Conservation (phyloP, 2,797 vertebrate species). For the Chiloscyllium punctatum region DNA sequence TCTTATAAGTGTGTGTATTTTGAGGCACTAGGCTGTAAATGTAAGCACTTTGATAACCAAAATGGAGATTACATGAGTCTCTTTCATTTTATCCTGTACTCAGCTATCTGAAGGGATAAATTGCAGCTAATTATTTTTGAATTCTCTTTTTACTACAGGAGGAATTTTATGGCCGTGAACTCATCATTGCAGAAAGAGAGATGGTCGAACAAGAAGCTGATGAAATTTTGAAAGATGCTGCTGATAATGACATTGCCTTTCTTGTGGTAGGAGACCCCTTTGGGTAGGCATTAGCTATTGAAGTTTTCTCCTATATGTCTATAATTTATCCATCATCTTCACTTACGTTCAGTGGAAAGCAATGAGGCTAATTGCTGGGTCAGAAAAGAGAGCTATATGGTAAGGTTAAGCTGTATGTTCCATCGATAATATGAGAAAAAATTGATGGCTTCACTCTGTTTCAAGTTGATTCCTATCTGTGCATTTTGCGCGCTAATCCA, state of each 20-base stretch:
- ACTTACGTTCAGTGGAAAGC: background rate
- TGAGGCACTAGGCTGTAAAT: background rate
- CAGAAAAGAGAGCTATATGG: background rate
- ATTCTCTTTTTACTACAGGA: constrained; percentile 61
- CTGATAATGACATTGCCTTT: constrained; percentile 75
- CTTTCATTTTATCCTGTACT: background rate
- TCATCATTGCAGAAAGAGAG: constrained; percentile 86
- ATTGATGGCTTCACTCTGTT: too few species aligned
- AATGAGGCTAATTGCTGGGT: background rate
- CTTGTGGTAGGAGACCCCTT: constrained; percentile 93
- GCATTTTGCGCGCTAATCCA: background rate
- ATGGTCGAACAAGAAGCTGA: constrained; percentile 84
- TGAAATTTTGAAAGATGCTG: constrained; percentile 77
- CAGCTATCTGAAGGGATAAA: background rate
- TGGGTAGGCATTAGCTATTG: constrained; percentile 62
- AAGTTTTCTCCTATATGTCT: background rate
- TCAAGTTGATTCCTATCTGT: background rate
- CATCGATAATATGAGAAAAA: background rate
- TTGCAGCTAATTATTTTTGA: background rate
- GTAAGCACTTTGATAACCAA: background rate
- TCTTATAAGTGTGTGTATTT: background rate
- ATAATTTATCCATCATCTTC: background rate
- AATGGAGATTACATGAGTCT: background rate
- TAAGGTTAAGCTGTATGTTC: background rate
- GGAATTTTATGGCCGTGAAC: constrained; percentile 79